Percentiles rank a stretch among this genome's conserved stretches.
Conservation (phyloP, 1,140 invertebrate species). For the Trichonephila clavata region DNA sequence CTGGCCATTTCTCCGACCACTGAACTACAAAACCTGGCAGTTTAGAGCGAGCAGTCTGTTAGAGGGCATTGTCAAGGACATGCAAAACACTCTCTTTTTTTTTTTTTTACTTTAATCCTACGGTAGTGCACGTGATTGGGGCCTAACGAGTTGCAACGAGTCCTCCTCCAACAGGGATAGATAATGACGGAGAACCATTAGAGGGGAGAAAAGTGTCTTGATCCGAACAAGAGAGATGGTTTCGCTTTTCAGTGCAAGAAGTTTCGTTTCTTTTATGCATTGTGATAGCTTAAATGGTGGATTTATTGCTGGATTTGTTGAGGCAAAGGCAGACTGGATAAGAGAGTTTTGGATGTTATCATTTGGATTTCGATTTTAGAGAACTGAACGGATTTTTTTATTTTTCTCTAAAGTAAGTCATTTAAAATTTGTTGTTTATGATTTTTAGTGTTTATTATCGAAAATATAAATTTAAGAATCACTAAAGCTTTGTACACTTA, state of each 20-base stretch:
- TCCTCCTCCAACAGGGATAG: neutral
- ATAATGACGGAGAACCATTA: conserved; percentile 27
- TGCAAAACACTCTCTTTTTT: conserved; percentile 33
- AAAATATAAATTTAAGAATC: too few species aligned
- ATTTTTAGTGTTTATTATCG: too few species aligned
- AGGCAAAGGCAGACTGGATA: neutral
- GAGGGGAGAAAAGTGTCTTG: neutral
- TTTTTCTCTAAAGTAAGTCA: too few species aligned
- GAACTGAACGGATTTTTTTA: neutral
- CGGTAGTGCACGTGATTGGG: conserved; percentile 54
- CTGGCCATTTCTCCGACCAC: conserved; percentile 47
- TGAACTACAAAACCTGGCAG: conserved; percentile 51
- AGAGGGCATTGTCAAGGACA: conserved; percentile 70
- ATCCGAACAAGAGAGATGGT: neutral
- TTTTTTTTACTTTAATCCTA: conserved; percentile 30
- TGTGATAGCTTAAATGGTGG: neutral
- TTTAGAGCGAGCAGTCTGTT: neutral
- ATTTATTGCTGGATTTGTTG: neutral
- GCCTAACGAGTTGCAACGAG: conserved; percentile 40
- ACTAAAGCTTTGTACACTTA: too few species aligned
- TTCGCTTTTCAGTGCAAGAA: conserved; percentile 11
- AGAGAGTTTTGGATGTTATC: neutral
- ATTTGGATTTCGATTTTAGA: neutral
- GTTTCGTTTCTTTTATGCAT: neutral
- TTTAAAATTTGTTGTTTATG: too few species aligned